These are phyloP conservation scores for Mellivora capensis DNA, from an alignment of 2,113 vertebrate species.

Conservation along the genomic window DNA sequence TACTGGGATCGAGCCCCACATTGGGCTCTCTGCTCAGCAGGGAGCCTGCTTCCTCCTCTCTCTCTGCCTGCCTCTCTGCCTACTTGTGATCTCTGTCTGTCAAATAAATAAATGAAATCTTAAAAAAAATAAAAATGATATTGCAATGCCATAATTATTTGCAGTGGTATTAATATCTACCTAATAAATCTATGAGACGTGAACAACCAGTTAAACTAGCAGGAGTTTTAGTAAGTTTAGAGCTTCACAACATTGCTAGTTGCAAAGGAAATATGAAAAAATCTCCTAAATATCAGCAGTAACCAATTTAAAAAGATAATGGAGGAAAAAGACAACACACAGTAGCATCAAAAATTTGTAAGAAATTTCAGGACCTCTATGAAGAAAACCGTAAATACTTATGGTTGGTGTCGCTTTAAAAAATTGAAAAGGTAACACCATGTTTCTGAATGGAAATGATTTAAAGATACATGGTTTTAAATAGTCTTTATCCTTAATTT, in stretches of 20 bases:
- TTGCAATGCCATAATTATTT: conserved; percentile 1
- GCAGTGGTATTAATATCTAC: neutral
- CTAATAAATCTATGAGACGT: neutral
- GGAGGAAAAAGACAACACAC: neutral
- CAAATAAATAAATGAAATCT: too few relatives aligned
- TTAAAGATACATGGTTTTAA: neutral
- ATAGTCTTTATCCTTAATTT: neutral
- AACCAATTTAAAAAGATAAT: conserved; percentile 20
- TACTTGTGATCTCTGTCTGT: too few relatives aligned
- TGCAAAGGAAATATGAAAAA: neutral
- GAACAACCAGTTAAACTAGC: neutral
- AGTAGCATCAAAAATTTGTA: neutral
- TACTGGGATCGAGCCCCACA: too few relatives aligned
- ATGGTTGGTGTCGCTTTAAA: neutral
- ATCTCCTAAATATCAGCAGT: neutral
- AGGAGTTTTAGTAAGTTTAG: neutral
- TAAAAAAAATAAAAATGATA: neutral
- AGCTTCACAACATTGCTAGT: neutral
- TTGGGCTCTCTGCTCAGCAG: too few relatives aligned
- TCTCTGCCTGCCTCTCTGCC: too few relatives aligned
- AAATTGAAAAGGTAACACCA: neutral
- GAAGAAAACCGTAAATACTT: neutral
- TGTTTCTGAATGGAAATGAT: neutral
- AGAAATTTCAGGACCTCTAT: neutral
- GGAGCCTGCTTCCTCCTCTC: too few relatives aligned